These are phyloP conservation scores for Coelinius sp. DNA, from an alignment of 2,888 invertebrate genomes.

Conservation along the genomic window DNA sequence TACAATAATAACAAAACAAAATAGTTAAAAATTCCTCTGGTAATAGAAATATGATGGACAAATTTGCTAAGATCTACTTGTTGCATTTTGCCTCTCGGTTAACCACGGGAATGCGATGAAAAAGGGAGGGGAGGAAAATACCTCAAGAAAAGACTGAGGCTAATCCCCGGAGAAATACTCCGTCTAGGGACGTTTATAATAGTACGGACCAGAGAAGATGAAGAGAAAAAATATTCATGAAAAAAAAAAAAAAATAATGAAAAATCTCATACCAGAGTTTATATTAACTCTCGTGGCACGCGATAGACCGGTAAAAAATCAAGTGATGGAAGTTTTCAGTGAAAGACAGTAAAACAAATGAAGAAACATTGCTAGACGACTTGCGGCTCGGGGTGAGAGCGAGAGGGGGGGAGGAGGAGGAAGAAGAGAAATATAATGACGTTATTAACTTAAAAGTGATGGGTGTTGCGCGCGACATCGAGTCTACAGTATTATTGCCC, in stretches of 20 bases:
- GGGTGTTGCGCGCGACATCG: constrained; percentile 42
- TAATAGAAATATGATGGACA: not conserved
- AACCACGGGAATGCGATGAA: constrained; percentile 43
- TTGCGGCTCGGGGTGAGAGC: constrained; percentile 15
- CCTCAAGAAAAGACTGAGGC: constrained; percentile 19
- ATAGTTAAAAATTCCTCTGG: not conserved
- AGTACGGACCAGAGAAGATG: not conserved
- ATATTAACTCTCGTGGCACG: constrained; percentile 15
- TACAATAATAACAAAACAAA: constrained; percentile 15
- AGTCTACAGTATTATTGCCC: not conserved
- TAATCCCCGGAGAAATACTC: not conserved
- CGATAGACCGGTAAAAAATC: not conserved
- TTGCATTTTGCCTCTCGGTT: constrained; percentile 36
- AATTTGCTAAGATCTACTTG: constrained; percentile 7
- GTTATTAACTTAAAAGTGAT: constrained; percentile 54
- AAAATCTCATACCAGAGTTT: constrained; percentile 13
- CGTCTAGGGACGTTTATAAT: not conserved
- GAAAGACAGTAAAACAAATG: constrained; percentile 15
- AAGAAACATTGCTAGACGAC: constrained; percentile 15
- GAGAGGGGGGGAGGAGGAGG: constrained; percentile 10
- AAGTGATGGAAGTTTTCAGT: not conserved
- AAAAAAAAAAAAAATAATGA: constrained; percentile 4
- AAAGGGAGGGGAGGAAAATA: constrained; percentile 37
- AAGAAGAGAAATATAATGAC: constrained; percentile 45
- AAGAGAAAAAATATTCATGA: not conserved